Base-by-base conservation (phyloP, 2,113 vertebrate genomes). In the Ptilorrhoa leucosticta region DNA sequence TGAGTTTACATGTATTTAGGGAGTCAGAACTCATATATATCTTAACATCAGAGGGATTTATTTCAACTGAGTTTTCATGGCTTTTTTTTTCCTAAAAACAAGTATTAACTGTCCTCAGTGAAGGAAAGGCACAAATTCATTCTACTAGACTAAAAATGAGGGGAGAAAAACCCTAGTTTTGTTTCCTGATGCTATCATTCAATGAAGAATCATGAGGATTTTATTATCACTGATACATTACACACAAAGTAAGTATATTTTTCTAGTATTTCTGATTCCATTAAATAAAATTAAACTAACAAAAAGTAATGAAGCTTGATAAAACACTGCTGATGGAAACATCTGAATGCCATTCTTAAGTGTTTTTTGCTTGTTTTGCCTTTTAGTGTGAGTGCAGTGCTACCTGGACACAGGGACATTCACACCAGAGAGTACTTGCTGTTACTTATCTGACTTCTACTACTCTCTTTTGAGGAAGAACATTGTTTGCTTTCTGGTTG, bases 251-350 rank as follows among this genome's bases (percentile, higher is more conserved):
- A 97, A 97, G 51, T 64, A 27, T 91, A 93, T 76, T 79, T 94
- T 96, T 96, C 94, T 93, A 95, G 93, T 89, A 91, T 94, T 91
- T 57, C 50, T 68, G 89, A 95, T 85, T 87, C 69, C 94, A 92
- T 96, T 93, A 96, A 98, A 96, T 95, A 97, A 97, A 97, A 93
- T 96, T 95, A 95, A 97, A 93, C 97, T 94, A 97, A 98, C 94
- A 98, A 83, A 93, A 96, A 92, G 82, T 96, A 98, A 97, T 98
- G 98, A 98, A 93, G 95, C 95, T 97, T 84, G 96, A 84, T 83
- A 97, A 97, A 98, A 97, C 78, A 64, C 90, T 98, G 98, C 97
- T 98, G 97, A 98, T 96, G 96, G 79, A 94, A 96, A 96, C 76
- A 93, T 73, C 44, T 5, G 5, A 94, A 83, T 94, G 96, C 91